These are phyloP conservation scores for Larimichthys crocea DNA, from an alignment of 2,113 vertebrate genomes.

Conservation along the genomic window DNA sequence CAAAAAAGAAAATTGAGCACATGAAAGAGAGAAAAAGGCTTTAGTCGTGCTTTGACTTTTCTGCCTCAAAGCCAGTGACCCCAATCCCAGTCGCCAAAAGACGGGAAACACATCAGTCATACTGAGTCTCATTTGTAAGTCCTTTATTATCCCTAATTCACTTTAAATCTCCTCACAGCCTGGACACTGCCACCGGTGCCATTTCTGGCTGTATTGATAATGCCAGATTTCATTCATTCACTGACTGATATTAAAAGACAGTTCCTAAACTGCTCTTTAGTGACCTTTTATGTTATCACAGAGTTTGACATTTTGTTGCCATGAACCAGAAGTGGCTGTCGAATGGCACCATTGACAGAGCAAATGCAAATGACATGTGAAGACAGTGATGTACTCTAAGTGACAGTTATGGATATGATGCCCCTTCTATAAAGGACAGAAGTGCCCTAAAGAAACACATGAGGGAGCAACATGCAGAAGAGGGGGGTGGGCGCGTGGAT, in stretches of 20 bases:
- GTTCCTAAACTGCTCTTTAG: slow-evolving; percentile 57
- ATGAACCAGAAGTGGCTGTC: slow-evolving; percentile 73
- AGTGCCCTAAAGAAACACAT: slow-evolving; percentile 63
- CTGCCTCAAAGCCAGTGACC: slow-evolving; percentile 61
- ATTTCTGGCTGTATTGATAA: slow-evolving; percentile 44
- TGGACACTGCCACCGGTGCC: slow-evolving; percentile 3
- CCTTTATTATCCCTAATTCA: slow-evolving; percentile 62
- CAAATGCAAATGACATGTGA: slow-evolving; percentile 67
- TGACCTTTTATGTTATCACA: slow-evolving; percentile 79
- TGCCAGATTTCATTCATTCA: slow-evolving; percentile 43
- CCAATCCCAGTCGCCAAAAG: slow-evolving; percentile 42
- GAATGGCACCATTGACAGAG: slow-evolving; percentile 68
- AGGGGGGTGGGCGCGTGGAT: background rate
- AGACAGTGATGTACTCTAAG: slow-evolving; percentile 71
- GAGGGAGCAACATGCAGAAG: background rate
- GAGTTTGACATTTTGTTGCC: slow-evolving; percentile 75
- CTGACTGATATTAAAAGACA: slow-evolving; percentile 53
- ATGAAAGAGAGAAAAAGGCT: slow-evolving; percentile 19
- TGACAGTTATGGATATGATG: slow-evolving; percentile 69
- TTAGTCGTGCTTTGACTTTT: slow-evolving; percentile 45
- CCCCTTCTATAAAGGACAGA: slow-evolving; percentile 69
- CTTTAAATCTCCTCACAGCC: slow-evolving; percentile 25
- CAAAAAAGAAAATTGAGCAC: slow-evolving; percentile 32
- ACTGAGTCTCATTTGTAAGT: slow-evolving; percentile 54
- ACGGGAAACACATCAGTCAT: slow-evolving; percentile 55